phyloP scores from a whole-genome alignment of 2,888 invertebrate genomes.

The Xestia sexstrigata region DNA sequence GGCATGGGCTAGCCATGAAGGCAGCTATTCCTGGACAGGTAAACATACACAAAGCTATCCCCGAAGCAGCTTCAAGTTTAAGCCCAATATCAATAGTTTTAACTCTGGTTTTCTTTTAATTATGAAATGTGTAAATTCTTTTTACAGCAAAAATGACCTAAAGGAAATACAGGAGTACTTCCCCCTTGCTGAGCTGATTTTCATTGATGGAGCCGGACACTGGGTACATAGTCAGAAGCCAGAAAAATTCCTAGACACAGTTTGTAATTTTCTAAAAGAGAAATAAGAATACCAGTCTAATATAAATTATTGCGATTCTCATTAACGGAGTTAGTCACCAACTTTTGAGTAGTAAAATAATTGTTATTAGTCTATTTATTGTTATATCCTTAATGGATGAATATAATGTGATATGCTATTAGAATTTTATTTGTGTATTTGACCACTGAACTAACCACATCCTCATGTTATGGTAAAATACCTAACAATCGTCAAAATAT shows the following conservation, averaged over 20 bases:
- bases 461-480: constrained; percentile 22
- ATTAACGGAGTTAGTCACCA: constrained; percentile 51
- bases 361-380: constrained; percentile 61
- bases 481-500: neutral
- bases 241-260: constrained; percentile 92
- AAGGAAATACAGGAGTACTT: constrained; percentile 93
- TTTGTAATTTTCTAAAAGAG: constrained; percentile 91
- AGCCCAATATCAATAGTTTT: neutral
- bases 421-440: constrained; percentile 24
- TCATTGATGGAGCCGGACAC: constrained; percentile 96
- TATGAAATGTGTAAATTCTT: constrained; percentile 1
- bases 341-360: constrained; percentile 62
- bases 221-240: constrained; percentile 98
- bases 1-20: neutral
- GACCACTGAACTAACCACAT: constrained; percentile 27
- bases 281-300: constrained; percentile 73
- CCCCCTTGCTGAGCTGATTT: constrained; percentile 92
- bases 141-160: constrained; percentile 90
- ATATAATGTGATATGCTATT: constrained; percentile 54
- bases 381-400: constrained; percentile 47
- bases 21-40: neutral
- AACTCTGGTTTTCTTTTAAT: neutral
- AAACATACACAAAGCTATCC: neutral
- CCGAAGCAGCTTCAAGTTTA: neutral
- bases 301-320: constrained; percentile 69